phyloP scores from a whole-genome alignment of 1,140 invertebrate species.

The Hermetia illucens region DNA sequence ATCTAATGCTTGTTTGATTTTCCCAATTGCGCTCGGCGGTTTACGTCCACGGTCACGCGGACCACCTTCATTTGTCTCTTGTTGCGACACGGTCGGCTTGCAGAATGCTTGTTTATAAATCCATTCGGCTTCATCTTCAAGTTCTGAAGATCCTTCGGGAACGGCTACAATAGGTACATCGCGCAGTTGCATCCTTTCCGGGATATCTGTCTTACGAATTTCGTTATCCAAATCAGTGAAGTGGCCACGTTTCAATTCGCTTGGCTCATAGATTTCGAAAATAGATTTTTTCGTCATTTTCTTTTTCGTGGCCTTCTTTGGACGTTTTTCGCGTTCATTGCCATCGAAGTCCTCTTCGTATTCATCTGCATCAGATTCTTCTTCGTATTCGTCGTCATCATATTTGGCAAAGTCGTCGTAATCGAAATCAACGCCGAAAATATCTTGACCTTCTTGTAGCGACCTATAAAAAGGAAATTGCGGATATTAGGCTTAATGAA shows the following conservation, averaged over 20 bases:
- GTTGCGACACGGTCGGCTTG: constrained; percentile 63
- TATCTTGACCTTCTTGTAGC: constrained; percentile 96
- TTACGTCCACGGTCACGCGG: constrained; percentile 23
- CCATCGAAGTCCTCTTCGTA: constrained; percentile 59
- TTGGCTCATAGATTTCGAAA: constrained; percentile 93
- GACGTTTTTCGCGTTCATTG: constrained; percentile 34
- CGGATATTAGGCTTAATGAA: constrained; percentile 7
- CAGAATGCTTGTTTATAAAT: constrained; percentile 91
- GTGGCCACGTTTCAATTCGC: constrained; percentile 89
- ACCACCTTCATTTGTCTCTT: constrained; percentile 36
- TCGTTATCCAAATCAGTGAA: constrained; percentile 91
- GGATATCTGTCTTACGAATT: constrained; percentile 78
- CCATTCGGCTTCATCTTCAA: constrained; percentile 94
- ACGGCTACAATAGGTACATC: constrained; percentile 73
- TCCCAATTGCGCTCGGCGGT: constrained; percentile 45
- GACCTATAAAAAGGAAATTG: no score
- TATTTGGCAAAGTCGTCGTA: constrained; percentile 89
- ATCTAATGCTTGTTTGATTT: constrained; percentile 87
- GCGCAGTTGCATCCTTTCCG: constrained; percentile 84
- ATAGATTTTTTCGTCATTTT: constrained; percentile 79
- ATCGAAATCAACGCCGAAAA: constrained; percentile 98
- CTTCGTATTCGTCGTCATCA: constrained; percentile 76
- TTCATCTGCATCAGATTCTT: constrained; percentile 62
- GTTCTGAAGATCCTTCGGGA: constrained; percentile 68
- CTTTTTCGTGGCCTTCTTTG: constrained; percentile 61